Evolutionary conservation across 2,888 invertebrate species (phyloP).

Genomic region (Choristoneura rosaceana): DNA sequence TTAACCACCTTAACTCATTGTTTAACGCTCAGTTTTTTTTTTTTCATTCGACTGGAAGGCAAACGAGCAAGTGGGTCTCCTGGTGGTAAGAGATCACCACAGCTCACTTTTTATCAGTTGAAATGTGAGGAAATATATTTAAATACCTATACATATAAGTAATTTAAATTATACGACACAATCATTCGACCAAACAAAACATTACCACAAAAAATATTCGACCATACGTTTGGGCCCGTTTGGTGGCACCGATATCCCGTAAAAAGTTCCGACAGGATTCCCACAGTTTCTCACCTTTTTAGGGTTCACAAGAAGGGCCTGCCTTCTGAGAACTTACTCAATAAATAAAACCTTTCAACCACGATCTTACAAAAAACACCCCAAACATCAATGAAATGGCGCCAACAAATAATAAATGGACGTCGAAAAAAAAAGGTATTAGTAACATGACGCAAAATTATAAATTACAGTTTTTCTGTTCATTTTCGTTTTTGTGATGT

Average conservation of each 20-base stretch:
- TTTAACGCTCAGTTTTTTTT: no score
- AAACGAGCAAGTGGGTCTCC: no score
- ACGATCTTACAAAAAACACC: slow-evolving; percentile 12
- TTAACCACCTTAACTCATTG: not conserved
- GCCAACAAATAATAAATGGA: slow-evolving; percentile 26
- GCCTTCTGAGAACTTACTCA: slow-evolving; percentile 25
- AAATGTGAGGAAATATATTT: no score
- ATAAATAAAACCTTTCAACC: slow-evolving; percentile 36
- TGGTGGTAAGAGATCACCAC: no score
- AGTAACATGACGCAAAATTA: slow-evolving; percentile 1
- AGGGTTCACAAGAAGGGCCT: not conserved
- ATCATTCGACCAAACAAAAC: no score
- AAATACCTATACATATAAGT: no score
- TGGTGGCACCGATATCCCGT: not conserved
- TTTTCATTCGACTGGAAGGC: no score
- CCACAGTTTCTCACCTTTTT: slow-evolving; percentile 29
- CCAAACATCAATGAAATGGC: slow-evolving; percentile 36
- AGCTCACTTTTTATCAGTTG: not conserved
- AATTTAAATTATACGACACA: no score
- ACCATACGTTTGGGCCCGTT: no score
- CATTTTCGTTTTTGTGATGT: not conserved
- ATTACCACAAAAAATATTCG: no score
- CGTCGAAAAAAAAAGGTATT: not conserved
- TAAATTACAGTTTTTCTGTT: not conserved
- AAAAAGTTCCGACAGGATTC: not conserved